phyloP scores from a whole-genome alignment of 2,113 vertebrate species.

The Uropsilus gracilis region DNA sequence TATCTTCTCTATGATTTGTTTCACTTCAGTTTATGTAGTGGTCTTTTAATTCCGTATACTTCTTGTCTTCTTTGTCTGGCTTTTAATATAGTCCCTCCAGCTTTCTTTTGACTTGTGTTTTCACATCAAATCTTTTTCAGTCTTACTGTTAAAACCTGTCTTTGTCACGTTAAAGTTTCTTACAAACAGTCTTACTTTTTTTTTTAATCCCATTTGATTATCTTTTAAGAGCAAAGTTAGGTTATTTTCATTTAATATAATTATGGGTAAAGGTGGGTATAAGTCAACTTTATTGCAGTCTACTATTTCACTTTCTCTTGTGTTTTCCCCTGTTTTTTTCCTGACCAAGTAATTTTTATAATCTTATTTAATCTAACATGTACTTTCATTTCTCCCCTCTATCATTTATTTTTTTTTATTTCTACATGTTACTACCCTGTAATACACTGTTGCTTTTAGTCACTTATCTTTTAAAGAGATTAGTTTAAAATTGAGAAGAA shows the following conservation, averaged over 20 bases:
- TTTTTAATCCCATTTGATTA: background rate
- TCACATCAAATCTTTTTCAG: background rate
- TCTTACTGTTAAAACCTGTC: background rate
- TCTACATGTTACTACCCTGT: background rate
- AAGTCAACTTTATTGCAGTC: background rate
- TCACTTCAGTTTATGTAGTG: background rate
- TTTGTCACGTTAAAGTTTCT: background rate
- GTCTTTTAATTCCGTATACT: background rate
- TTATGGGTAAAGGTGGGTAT: background rate
- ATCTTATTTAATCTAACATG: background rate
- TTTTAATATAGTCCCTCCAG: background rate
- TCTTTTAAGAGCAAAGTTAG: background rate
- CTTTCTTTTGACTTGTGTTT: background rate
- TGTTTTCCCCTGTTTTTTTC: background rate
- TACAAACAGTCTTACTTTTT: background rate
- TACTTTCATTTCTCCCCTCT: background rate
- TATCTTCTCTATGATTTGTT: background rate
- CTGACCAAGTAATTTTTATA: background rate
- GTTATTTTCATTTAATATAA: background rate
- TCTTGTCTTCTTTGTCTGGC: background rate
- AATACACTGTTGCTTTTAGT: background rate
- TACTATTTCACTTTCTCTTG: background rate
- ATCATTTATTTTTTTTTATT: background rate
- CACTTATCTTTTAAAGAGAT: constrained; percentile 31
- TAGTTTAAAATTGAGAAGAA: constrained; percentile 25